Evolutionary conservation across 2,888 invertebrate species (phyloP).

Genomic region (Polydrusus tereticollis): DNA sequence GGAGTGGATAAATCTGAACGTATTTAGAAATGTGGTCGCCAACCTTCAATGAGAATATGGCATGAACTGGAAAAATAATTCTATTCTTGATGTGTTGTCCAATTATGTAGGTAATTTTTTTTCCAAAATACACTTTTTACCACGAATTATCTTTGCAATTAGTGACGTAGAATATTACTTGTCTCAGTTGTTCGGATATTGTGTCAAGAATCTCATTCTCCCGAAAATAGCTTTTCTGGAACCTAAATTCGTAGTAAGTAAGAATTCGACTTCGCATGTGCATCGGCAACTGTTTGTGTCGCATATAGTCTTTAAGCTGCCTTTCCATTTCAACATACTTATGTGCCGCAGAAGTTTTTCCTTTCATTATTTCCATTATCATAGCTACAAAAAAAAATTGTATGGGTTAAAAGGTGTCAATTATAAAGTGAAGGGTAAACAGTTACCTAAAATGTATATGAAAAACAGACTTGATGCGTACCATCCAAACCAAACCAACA

Average conservation of each 20-base stretch:
- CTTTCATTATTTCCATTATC: conserved; percentile 64
- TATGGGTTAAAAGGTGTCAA: neutral
- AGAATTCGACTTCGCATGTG: conserved; percentile 70
- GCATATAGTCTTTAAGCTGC: conserved; percentile 72
- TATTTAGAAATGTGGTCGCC: no score
- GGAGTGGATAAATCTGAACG: no score
- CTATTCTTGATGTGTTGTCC: no score
- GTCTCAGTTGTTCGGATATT: conserved; percentile 69
- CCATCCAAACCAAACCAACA: conserved; percentile 58
- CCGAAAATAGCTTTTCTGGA: conserved; percentile 72
- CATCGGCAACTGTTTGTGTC: conserved; percentile 71
- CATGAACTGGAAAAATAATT: no score
- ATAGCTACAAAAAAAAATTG: conserved; percentile 49
- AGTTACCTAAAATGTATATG: conserved; percentile 55
- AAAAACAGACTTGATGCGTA: conserved; percentile 55
- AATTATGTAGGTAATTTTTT: no score
- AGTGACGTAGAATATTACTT: conserved; percentile 58
- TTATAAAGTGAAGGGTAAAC: neutral
- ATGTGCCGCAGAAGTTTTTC: conserved; percentile 64
- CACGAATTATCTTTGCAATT: neutral
- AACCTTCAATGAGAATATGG: no score
- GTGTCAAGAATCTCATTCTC: conserved; percentile 70
- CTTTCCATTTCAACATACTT: conserved; percentile 71
- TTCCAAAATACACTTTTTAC: no score
- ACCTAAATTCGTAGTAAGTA: conserved; percentile 72